phyloP scores from a whole-genome alignment of 1,140 invertebrate genomes.

The Polyergus mexicanus region DNA sequence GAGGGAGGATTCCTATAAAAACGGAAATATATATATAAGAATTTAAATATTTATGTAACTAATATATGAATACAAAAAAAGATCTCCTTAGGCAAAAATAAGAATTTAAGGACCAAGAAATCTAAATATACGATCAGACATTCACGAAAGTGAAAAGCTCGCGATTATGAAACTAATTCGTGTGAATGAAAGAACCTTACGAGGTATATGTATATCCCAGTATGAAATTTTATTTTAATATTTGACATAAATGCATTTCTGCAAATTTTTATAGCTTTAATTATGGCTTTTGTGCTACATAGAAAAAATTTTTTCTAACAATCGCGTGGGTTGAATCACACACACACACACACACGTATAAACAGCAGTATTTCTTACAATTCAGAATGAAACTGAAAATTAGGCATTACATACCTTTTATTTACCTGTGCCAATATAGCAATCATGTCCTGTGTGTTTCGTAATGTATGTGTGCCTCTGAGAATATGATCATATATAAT shows the following conservation, averaged over 20 bases:
- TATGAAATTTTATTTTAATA: neutral
- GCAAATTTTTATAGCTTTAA: neutral
- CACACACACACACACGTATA: neutral
- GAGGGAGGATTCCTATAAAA: neutral
- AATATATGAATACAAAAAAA: neutral
- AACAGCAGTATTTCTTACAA: slow-evolving; percentile 12
- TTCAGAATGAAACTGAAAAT: neutral
- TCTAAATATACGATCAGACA: neutral
- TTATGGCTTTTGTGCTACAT: neutral
- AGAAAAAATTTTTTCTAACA: neutral
- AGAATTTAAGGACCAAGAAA: neutral
- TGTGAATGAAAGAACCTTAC: neutral
- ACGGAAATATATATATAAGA: neutral
- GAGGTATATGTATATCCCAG: neutral
- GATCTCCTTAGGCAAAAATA: neutral
- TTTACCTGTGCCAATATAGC: neutral
- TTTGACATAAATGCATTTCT: neutral
- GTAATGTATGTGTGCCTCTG: neutral
- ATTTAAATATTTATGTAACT: neutral
- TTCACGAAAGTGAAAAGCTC: neutral
- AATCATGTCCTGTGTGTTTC: neutral
- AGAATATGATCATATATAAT: slow-evolving; percentile 26
- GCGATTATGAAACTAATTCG: neutral
- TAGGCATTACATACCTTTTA: slow-evolving; percentile 23
- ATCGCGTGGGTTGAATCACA: neutral